phyloP scores from a whole-genome alignment of 2,797 vertebrate genomes.

The Dipus sagitta region DNA sequence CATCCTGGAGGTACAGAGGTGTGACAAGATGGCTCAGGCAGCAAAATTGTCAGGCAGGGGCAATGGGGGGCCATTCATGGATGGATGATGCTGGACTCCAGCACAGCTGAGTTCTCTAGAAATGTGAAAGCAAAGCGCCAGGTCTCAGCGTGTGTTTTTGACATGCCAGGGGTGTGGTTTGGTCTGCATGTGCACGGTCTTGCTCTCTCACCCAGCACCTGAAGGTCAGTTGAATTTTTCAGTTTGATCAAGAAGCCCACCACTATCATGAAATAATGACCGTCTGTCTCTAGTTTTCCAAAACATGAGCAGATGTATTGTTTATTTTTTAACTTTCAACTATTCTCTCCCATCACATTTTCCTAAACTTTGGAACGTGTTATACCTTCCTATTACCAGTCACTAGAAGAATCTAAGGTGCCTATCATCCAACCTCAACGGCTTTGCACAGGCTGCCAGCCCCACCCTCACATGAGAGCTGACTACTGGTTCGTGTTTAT shows the following conservation, averaged over 20 bases:
- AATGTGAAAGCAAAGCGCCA: background rate
- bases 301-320: background rate
- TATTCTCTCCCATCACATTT: background rate
- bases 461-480: background rate
- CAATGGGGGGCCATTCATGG: background rate
- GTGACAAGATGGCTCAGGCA: background rate
- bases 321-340: background rate
- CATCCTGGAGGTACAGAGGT: background rate
- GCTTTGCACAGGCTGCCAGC: background rate
- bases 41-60: background rate
- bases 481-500: conserved; percentile 1
- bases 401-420: background rate
- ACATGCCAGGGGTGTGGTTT: no score
- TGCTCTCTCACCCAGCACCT: background rate
- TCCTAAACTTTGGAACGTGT: background rate
- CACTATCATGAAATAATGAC: background rate
- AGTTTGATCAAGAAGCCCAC: background rate
- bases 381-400: background rate
- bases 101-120: background rate
- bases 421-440: background rate
- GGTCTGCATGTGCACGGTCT: background rate
- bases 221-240: background rate
- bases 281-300: background rate
- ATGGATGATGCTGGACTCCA: background rate
- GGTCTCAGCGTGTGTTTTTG: background rate